A percentile compares a stretch with the other conserved stretches of the same genome.
Conservation (phyloP, 2,113 vertebrate genomes). For the Caranx ignobilis region DNA sequence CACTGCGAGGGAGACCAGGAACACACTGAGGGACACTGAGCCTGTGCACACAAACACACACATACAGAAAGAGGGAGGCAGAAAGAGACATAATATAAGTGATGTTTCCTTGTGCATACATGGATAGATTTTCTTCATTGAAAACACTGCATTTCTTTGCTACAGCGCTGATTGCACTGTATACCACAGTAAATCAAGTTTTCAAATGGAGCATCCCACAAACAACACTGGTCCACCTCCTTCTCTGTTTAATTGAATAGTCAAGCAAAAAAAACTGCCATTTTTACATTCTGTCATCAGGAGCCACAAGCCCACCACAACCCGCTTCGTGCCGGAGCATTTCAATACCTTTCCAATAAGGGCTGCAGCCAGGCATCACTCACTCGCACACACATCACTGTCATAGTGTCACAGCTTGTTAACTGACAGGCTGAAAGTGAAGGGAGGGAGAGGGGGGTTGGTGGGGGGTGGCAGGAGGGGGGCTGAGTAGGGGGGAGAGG, state of each 20-base stretch:
- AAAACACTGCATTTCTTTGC: conserved; percentile 8
- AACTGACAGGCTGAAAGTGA: conserved; percentile 83
- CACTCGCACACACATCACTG: conserved; percentile 76
- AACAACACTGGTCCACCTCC: conserved; percentile 37
- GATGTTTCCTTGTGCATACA: conserved; percentile 27
- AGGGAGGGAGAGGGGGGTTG: conserved; percentile 38
- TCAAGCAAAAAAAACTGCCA: conserved; percentile 18
- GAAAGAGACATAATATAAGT: conserved; percentile 30
- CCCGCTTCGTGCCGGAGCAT: conserved; percentile 41
- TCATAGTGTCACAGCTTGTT: conserved; percentile 81
- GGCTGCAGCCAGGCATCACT: conserved; percentile 68
- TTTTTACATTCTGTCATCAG: conserved; percentile 65
- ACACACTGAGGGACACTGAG: conserved; percentile 92
- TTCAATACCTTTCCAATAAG: conserved; percentile 78
- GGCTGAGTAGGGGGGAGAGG: conserved; percentile 14
- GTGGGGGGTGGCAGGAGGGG: conserved; percentile 27
- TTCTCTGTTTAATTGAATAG: conserved; percentile 63
- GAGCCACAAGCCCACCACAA: conserved; percentile 64
- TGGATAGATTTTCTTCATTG: conserved; percentile 30
- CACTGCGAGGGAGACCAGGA: conserved; percentile 97
- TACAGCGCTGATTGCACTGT: conserved; percentile 39
- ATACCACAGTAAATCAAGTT: conserved; percentile 35
- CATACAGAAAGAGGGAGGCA: conserved; percentile 55
- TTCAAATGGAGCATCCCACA: conserved; percentile 28
- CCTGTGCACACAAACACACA: conserved; percentile 85